Evolutionary conservation across 2,888 invertebrate species (phyloP).

Genomic region (Coenonympha arcania): DNA sequence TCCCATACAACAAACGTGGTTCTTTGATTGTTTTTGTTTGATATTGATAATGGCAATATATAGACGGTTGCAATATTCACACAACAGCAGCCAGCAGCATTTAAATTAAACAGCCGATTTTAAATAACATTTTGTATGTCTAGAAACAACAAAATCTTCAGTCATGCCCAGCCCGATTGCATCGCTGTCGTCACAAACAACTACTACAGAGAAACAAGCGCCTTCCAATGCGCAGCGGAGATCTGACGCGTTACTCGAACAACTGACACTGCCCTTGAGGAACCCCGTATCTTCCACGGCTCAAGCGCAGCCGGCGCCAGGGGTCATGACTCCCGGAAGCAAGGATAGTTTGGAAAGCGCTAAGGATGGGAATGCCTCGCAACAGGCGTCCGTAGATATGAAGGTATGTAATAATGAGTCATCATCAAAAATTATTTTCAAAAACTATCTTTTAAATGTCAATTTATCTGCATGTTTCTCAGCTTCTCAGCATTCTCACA

Average conservation of each 20-base stretch:
- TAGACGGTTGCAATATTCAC: too few relatives aligned
- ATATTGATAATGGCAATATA: too few relatives aligned
- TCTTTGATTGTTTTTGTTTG: too few relatives aligned
- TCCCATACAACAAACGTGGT: too few relatives aligned
- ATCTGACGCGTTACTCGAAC: constrained; percentile 63
- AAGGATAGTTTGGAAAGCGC: constrained; percentile 56
- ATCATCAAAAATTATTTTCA: too few relatives aligned
- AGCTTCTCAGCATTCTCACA: too few relatives aligned
- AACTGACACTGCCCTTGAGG: constrained; percentile 59
- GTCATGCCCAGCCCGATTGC: constrained; percentile 61
- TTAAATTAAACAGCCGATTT: too few relatives aligned
- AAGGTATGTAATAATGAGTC: constrained; percentile 54
- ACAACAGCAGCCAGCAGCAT: too few relatives aligned
- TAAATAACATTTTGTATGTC: constrained; percentile 9
- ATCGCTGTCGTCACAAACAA: constrained; percentile 55
- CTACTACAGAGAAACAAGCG: constrained; percentile 54
- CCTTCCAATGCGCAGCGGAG: constrained; percentile 60
- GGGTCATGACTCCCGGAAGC: constrained; percentile 48
- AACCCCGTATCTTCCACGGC: constrained; percentile 48
- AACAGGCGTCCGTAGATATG: constrained; percentile 56
- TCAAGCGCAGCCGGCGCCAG: constrained; percentile 37
- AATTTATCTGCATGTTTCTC: too few relatives aligned
- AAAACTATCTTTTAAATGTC: too few relatives aligned
- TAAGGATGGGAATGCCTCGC: constrained; percentile 51
- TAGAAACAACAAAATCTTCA: constrained; percentile 56